phyloP scores from a whole-genome alignment of 2,797 vertebrate genomes.

The Silurus lanzhouensis region DNA sequence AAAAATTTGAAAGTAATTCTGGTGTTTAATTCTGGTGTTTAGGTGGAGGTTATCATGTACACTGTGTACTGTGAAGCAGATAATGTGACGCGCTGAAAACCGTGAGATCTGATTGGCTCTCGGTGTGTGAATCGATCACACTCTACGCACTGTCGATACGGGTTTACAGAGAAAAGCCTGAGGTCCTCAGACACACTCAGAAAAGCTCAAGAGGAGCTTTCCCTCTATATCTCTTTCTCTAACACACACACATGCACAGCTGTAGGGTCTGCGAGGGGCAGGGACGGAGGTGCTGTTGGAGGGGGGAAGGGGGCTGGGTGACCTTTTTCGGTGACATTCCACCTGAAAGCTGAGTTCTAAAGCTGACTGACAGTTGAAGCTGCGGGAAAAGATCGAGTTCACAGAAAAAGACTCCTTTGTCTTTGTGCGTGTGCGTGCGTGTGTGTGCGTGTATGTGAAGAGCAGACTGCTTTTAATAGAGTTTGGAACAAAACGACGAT shows the following conservation, averaged over 20 bases:
- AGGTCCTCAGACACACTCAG: neutral
- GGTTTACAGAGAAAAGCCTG: neutral
- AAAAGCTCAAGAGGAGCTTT: neutral
- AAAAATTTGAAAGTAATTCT: too few relatives aligned
- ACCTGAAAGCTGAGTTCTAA: neutral
- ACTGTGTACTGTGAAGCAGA: neutral
- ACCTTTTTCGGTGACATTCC: constrained; percentile 23
- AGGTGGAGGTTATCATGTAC: too few relatives aligned
- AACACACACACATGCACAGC: neutral
- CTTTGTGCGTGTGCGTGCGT: neutral
- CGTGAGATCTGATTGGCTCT: neutral
- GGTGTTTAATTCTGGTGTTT: too few relatives aligned
- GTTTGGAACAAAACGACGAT: neutral
- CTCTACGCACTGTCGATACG: neutral
- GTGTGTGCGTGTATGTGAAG: neutral
- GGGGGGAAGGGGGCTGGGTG: too few relatives aligned
- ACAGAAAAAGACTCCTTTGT: neutral
- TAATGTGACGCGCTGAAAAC: neutral
- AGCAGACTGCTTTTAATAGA: neutral
- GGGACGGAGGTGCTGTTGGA: neutral
- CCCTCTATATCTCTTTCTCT: neutral
- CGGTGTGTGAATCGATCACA: neutral
- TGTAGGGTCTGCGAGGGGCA: neutral
- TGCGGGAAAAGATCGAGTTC: neutral
- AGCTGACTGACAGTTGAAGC: constrained; percentile 27